Percentiles rank a stretch among this genome's conserved stretches.
These are phyloP conservation scores for Pseudomyrmex cubaensis DNA, from an alignment of 1,140 invertebrate species.

Conservation along the genomic window DNA sequence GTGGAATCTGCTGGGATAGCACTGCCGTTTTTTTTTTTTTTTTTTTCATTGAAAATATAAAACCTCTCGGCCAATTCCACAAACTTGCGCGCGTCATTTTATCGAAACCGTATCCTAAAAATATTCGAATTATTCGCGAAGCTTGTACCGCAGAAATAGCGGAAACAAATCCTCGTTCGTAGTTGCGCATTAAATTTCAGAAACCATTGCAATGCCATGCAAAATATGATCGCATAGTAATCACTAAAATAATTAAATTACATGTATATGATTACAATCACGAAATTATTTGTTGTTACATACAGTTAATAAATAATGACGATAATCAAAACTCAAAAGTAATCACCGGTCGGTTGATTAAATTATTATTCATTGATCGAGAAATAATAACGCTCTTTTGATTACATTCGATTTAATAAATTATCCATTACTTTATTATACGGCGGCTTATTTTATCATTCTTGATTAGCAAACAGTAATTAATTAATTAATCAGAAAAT, in stretches of 20 bases:
- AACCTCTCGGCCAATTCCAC: slow-evolving; percentile 35
- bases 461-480: neutral
- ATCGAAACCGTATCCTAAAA: neutral
- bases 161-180: neutral
- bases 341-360: slow-evolving; percentile 15
- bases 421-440: slow-evolving; percentile 31
- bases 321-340: slow-evolving; percentile 11
- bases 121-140: slow-evolving; percentile 35
- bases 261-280: neutral
- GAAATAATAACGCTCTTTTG: slow-evolving; percentile 39
- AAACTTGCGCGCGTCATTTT: neutral
- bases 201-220: neutral
- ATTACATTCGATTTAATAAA: neutral
- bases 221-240: slow-evolving; percentile 10
- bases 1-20: slow-evolving; percentile 34
- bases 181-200: neutral
- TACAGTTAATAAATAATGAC: slow-evolving; percentile 13
- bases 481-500: no score
- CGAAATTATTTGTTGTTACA: neutral
- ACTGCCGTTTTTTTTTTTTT: neutral
- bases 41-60: slow-evolving; percentile 44
- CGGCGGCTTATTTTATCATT: neutral
- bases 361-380: slow-evolving; percentile 35
- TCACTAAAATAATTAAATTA: neutral
- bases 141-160: neutral